Percentiles rank a stretch among this genome's conserved stretches.
These are phyloP conservation scores for Spheniscus humboldti DNA, from an alignment of 2,797 vertebrate genomes.

Conservation along the genomic window DNA sequence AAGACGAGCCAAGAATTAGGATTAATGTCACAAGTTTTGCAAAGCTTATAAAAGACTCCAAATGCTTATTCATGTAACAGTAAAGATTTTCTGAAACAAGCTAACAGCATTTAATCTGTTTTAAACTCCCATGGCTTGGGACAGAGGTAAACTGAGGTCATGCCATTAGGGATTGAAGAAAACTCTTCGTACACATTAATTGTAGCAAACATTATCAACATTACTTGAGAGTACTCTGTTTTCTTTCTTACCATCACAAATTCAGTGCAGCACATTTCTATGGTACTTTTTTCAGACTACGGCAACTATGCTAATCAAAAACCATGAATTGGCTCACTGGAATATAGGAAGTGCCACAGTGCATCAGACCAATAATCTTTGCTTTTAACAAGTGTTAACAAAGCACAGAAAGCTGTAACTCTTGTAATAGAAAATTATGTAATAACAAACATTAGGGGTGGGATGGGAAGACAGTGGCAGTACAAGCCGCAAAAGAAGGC, in stretches of 20 bases:
- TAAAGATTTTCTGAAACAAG: not conserved
- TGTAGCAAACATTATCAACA: not conserved
- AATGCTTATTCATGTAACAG: not conserved
- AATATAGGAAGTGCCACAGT: not conserved
- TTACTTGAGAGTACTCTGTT: not conserved
- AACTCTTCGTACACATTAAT: not conserved
- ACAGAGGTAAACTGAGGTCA: not conserved
- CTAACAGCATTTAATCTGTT: not conserved
- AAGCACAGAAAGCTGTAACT: not conserved
- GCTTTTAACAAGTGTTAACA: not conserved
- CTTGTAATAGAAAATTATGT: not conserved
- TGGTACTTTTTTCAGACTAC: not conserved
- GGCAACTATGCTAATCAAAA: not conserved
- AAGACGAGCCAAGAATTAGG: not conserved
- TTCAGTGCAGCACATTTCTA: not conserved
- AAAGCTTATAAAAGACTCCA: not conserved
- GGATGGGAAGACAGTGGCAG: not conserved
- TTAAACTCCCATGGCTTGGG: not conserved
- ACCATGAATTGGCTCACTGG: fast-evolving
- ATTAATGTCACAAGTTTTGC: not conserved
- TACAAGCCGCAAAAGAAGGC: not conserved
- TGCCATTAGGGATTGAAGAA: conserved; percentile 39
- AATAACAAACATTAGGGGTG: not conserved
- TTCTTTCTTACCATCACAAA: not conserved
- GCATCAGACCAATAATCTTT: not conserved